These are phyloP conservation scores for Gnathonemus longibarbis DNA, from an alignment of 2,113 vertebrate genomes.

Conservation along the genomic window DNA sequence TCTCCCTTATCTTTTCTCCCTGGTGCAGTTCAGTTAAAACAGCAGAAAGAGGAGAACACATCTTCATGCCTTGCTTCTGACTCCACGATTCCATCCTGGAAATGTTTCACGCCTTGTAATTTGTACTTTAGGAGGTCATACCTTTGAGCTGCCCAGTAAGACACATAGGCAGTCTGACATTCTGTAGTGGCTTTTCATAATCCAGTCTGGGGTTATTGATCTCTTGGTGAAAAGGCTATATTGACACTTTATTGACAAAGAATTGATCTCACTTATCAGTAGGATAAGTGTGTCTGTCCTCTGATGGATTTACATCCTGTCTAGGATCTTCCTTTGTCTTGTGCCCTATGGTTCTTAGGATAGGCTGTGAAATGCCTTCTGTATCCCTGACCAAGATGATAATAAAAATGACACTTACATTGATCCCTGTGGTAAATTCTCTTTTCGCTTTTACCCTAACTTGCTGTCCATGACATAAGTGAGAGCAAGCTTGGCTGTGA, in stretches of 20 bases:
- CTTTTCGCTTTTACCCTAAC: not conserved
- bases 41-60: not conserved
- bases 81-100: not conserved
- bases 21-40: not conserved
- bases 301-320: not conserved
- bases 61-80: not conserved
- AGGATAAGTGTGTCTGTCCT: conserved; percentile 32
- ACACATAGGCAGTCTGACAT: conserved; percentile 29
- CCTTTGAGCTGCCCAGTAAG: conserved; percentile 24
- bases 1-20: not conserved
- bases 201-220: conserved; percentile 47
- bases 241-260: conserved; percentile 58
- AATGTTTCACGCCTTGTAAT: conserved; percentile 29
- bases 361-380: not conserved
- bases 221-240: conserved; percentile 49
- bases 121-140: conserved; percentile 46
- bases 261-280: conserved; percentile 51
- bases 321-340: not conserved
- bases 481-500: not conserved
- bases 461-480: not conserved
- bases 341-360: not conserved
- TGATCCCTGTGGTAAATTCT: not conserved
- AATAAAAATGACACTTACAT: not conserved
- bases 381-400: not conserved
- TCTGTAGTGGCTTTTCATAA: conserved; percentile 48